These are phyloP conservation scores for Hystrix brachyura DNA, from an alignment of 2,113 vertebrate species.

Conservation along the genomic window DNA sequence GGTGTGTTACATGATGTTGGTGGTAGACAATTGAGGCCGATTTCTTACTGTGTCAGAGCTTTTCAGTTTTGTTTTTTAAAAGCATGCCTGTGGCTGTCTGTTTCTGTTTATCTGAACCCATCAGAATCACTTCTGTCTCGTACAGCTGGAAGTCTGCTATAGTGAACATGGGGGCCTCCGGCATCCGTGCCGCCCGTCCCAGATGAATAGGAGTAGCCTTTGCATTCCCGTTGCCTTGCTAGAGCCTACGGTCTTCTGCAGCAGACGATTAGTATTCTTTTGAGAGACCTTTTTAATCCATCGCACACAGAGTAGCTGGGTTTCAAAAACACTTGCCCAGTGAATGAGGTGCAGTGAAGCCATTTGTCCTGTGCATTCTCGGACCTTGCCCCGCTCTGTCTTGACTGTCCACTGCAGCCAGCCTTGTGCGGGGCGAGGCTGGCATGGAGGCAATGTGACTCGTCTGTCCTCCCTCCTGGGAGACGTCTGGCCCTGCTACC, in stretches of 20 bases:
- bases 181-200: background rate
- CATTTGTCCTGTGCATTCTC: background rate
- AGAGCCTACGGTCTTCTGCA: background rate
- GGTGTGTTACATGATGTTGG: background rate
- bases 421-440: background rate
- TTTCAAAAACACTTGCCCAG: background rate
- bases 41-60: conserved; percentile 11
- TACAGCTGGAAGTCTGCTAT: background rate
- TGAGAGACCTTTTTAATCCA: background rate
- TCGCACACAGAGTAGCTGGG: background rate
- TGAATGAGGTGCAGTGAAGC: too few species aligned
- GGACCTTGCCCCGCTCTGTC: too few species aligned
- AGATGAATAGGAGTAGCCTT: background rate
- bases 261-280: background rate
- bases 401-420: background rate
- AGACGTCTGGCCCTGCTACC: background rate
- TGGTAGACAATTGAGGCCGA: background rate
- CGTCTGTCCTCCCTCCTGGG: background rate
- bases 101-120: conserved; percentile 14
- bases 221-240: background rate
- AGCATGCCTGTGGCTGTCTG: background rate
- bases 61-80: background rate
- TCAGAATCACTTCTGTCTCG: background rate
- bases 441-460: background rate
- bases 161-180: background rate